phyloP scores from a whole-genome alignment of 2,888 invertebrate genomes.

The Apoderus coryli region DNA sequence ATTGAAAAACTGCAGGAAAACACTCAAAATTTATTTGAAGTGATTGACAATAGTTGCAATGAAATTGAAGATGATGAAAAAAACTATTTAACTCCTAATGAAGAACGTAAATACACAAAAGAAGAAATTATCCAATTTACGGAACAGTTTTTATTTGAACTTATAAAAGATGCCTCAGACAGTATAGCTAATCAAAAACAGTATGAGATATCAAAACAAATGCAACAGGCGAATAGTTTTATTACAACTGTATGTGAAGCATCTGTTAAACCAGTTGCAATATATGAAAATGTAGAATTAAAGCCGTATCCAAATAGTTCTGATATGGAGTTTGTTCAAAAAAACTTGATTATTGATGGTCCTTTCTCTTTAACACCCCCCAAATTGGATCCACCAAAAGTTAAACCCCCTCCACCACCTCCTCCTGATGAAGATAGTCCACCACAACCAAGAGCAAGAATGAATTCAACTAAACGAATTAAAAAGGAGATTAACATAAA shows the following conservation, averaged over 20 bases:
- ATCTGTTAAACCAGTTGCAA: constrained; percentile 25
- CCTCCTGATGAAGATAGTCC: constrained; percentile 39
- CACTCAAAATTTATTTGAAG: constrained; percentile 8
- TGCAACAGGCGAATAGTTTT: neutral
- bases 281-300: constrained; percentile 33
- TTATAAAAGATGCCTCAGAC: constrained; percentile 30
- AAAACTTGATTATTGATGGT: constrained; percentile 36
- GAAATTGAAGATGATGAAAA: neutral
- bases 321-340: constrained; percentile 25
- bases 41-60: neutral
- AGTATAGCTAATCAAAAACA: constrained; percentile 15
- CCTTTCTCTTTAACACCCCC: constrained; percentile 44
- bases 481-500: constrained; percentile 75
- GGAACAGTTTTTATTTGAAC: constrained; percentile 32
- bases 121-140: constrained; percentile 23
- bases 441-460: constrained; percentile 41
- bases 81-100: constrained; percentile 5
- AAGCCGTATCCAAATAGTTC: constrained; percentile 32
- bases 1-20: constrained; percentile 24
- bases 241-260: constrained; percentile 6
- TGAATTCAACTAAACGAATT: constrained; percentile 71
- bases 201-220: constrained; percentile 3
- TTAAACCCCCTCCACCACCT: constrained; percentile 59
- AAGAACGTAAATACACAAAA: constrained; percentile 19
- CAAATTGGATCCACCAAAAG: constrained; percentile 36